phyloP scores from a whole-genome alignment of 2,797 vertebrate genomes.

The Esox lucius region DNA sequence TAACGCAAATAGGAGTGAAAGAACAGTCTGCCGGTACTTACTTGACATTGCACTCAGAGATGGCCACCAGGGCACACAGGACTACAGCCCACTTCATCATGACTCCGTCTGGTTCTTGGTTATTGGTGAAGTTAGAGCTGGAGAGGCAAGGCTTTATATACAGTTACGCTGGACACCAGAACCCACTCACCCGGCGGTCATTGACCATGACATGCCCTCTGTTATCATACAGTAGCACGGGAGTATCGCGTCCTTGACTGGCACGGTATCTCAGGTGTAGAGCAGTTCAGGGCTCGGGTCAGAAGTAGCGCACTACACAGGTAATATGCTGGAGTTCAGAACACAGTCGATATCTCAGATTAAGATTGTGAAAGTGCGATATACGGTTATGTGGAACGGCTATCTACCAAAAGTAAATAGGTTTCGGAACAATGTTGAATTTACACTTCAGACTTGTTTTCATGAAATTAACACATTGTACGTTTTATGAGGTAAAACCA shows the following conservation, averaged over 20 bases:
- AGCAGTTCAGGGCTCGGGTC: too few relatives aligned
- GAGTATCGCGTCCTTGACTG: neutral
- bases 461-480: too few relatives aligned
- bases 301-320: neutral
- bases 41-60: slow-evolving; percentile 50
- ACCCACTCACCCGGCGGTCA: slow-evolving; percentile 27
- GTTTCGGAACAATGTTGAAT: neutral
- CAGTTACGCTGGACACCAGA: neutral
- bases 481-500: too few relatives aligned
- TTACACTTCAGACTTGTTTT: too few relatives aligned
- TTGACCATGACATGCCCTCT: slow-evolving; percentile 40
- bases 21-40: slow-evolving; percentile 38
- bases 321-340: neutral
- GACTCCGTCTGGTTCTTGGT: slow-evolving; percentile 14
- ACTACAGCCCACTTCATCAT: slow-evolving; percentile 54
- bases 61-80: slow-evolving; percentile 47
- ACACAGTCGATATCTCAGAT: slow-evolving; percentile 10
- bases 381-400: neutral
- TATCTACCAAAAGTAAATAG: neutral
- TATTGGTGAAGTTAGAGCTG: slow-evolving; percentile 7
- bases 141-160: slow-evolving; percentile 46
- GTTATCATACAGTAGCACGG: slow-evolving; percentile 19
- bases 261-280: neutral
- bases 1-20: neutral
- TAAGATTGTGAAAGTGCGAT: slow-evolving; percentile 41